A percentile compares a stretch with the other conserved stretches of the same genome.
Conservation (phyloP, 2,888 invertebrate genomes). For the Coecobrya sp. region DNA sequence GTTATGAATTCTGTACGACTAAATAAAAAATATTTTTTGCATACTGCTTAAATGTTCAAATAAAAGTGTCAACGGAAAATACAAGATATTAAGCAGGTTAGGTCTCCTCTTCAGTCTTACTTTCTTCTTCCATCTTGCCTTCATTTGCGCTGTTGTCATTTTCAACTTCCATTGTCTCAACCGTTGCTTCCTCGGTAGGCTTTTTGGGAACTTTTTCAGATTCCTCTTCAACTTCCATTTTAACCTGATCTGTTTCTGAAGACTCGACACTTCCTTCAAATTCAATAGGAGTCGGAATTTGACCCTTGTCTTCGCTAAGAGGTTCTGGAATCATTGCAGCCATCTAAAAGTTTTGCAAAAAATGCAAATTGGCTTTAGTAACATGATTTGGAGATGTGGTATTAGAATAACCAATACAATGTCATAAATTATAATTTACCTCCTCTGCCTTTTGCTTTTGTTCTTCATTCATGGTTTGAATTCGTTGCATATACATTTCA, state of each 20-base stretch:
- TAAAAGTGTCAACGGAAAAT: no score
- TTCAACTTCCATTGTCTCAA: conserved; percentile 7
- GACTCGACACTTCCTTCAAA: conserved; percentile 65
- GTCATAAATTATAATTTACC: conserved; percentile 41
- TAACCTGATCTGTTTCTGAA: conserved; percentile 7
- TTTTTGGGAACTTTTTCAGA: not conserved
- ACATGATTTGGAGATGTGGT: no score
- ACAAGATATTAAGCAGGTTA: not conserved
- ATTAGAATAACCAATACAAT: no score
- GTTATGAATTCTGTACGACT: no score
- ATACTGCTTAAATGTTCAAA: no score
- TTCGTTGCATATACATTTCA: conserved; percentile 94
- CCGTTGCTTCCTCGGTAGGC: not conserved
- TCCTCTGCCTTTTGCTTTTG: conserved; percentile 66
- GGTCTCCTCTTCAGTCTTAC: not conserved
- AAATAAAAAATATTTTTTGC: no score
- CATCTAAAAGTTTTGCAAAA: conserved; percentile 23
- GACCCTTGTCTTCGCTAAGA: conserved; percentile 56
- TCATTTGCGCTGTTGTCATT: conserved; percentile 8
- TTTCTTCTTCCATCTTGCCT: not conserved
- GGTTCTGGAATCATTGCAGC: conserved; percentile 58
- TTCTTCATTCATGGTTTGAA: conserved; percentile 88
- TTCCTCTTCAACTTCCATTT: conserved; percentile 75
- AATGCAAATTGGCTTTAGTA: no score
- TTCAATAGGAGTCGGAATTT: conserved; percentile 76